Evolutionary conservation across 1,140 invertebrate genomes (phyloP).

Genomic region (Lerema accius): DNA sequence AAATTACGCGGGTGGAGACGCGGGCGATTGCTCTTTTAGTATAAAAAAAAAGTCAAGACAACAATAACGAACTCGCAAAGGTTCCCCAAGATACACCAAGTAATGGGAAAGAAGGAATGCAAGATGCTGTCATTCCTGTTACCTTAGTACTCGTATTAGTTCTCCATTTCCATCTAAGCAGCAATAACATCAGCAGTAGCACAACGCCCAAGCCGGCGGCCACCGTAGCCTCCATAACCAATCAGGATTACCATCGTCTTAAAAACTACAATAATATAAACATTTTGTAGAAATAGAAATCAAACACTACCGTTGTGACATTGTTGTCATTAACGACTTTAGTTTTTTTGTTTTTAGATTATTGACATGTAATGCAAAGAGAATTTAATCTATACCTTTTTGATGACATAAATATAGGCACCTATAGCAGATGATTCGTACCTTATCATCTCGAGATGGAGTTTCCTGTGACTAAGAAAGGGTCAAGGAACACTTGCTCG

Average conservation of each 20-base stretch:
- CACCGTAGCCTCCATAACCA: constrained; percentile 47
- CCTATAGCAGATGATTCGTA: no score
- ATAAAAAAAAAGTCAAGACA: no score
- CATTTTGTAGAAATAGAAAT: not conserved
- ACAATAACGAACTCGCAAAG: no score
- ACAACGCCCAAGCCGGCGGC: constrained; percentile 51
- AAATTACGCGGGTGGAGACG: no score
- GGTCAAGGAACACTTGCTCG: no score
- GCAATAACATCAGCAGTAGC: constrained; percentile 47
- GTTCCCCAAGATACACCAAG: no score
- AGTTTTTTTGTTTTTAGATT: not conserved
- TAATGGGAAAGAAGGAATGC: no score
- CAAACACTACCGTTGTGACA: not conserved
- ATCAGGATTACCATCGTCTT: not conserved
- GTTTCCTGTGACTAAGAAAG: no score
- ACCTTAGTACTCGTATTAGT: constrained; percentile 43
- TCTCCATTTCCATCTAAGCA: constrained; percentile 57
- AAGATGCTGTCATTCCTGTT: no score
- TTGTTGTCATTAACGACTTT: not conserved
- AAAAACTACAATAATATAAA: not conserved
- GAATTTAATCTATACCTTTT: constrained; percentile 12
- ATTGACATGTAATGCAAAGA: not conserved
- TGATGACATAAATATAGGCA: no score
- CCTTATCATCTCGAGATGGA: no score
- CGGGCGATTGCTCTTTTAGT: no score